These are phyloP conservation scores for Volucella bombylans DNA, from an alignment of 2,888 invertebrate species.

Conservation along the genomic window DNA sequence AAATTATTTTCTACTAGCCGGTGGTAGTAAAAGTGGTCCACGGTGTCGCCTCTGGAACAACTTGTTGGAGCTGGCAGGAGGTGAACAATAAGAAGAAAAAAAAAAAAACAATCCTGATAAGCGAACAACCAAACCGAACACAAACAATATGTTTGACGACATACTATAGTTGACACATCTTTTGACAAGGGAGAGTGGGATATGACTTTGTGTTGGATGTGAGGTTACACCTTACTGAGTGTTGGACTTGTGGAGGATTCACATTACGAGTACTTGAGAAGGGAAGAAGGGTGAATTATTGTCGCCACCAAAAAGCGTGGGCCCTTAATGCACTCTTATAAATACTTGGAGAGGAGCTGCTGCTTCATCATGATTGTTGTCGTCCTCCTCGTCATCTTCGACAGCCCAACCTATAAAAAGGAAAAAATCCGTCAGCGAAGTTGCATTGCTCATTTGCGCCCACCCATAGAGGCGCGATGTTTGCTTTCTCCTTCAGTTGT, in stretches of 20 bases:
- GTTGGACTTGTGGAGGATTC: constrained; percentile 45
- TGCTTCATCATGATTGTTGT: constrained; percentile 69
- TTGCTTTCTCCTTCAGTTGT: constrained; percentile 70
- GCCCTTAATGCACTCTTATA: constrained; percentile 58
- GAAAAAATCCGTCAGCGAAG: constrained; percentile 49
- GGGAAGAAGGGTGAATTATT: constrained; percentile 45
- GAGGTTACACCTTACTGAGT: constrained; percentile 64
- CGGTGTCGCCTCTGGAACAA: constrained; percentile 36
- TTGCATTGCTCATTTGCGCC: constrained; percentile 58
- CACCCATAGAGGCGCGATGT: constrained; percentile 74
- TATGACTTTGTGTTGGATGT: constrained; percentile 44
- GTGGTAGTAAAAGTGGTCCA: neutral
- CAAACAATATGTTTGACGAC: constrained; percentile 72
- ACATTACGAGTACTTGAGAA: constrained; percentile 49
- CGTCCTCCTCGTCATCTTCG: constrained; percentile 71
- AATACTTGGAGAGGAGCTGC: constrained; percentile 50
- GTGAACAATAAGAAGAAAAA: constrained; percentile 1
- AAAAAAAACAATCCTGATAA: constrained; percentile 54
- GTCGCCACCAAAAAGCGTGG: constrained; percentile 69
- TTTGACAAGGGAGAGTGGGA: constrained; percentile 29
- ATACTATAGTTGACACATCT: constrained; percentile 46
- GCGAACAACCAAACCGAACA: constrained; percentile 46
- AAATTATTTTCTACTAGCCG: constrained; percentile 66
- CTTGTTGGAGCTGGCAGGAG: constrained; percentile 54
- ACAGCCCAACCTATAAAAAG: constrained; percentile 63